A percentile compares a stretch with the other conserved stretches of the same genome.
Conservation (phyloP, 1,140 invertebrate genomes). For the Lepidurus apus region DNA sequence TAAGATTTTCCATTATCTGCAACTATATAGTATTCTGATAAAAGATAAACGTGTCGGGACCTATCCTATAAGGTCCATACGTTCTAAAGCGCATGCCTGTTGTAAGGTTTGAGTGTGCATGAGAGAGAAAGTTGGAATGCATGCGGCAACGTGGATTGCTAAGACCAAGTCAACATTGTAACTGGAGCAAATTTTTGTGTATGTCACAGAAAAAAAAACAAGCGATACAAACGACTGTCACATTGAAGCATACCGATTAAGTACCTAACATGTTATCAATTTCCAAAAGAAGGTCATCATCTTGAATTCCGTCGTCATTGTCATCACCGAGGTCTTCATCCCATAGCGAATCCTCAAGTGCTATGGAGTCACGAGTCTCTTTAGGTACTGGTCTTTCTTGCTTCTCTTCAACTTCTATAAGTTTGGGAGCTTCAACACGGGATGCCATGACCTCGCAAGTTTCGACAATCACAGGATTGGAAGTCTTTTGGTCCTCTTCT, state of each 20-base stretch:
- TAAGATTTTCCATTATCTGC: too few relatives aligned
- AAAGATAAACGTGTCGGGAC: not conserved
- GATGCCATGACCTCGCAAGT: not conserved
- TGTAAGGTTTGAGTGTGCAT: not conserved
- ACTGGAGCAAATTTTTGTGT: not conserved
- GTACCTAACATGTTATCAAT: slow-evolving; percentile 36
- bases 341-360: slow-evolving; percentile 13
- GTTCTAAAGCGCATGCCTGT: not conserved
- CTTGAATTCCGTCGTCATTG: slow-evolving; percentile 28
- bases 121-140: not conserved
- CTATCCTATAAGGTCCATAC: too few relatives aligned
- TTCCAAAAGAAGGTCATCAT: slow-evolving; percentile 37
- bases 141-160: not conserved
- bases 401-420: not conserved
- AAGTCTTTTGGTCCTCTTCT: not conserved
- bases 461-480: not conserved
- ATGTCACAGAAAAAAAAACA: slow-evolving; percentile 17
- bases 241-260: slow-evolving; percentile 27
- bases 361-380: slow-evolving; percentile 2
- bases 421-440: not conserved
- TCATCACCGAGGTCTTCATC: slow-evolving; percentile 22
- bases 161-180: slow-evolving; percentile 15
- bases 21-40: not conserved
- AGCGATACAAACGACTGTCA: slow-evolving; percentile 27
- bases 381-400: not conserved